A percentile compares a stretch with the other conserved stretches of the same genome.
Conservation (phyloP, 2,113 vertebrate species). For the Galemys pyrenaicus region DNA sequence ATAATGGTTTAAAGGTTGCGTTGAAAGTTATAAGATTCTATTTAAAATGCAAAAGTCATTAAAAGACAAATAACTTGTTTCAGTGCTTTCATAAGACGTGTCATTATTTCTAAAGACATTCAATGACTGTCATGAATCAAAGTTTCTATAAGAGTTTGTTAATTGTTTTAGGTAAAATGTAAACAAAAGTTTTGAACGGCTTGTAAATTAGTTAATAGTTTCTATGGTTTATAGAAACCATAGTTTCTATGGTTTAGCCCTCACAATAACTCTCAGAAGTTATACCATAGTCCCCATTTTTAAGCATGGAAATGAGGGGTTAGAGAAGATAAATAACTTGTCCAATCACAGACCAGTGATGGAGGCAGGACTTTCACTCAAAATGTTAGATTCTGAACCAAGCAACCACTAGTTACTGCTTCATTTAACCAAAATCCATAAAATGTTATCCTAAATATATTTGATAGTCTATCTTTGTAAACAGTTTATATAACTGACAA, state of each 20-base stretch:
- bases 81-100: neutral
- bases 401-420: slow-evolving; percentile 55
- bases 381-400: neutral
- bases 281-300: neutral
- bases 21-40: slow-evolving; percentile 75
- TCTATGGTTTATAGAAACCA: slow-evolving; percentile 31
- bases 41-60: slow-evolving; percentile 76
- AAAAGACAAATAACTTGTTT: slow-evolving; percentile 76
- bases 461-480: slow-evolving; percentile 55
- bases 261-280: neutral
- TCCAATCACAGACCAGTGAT: slow-evolving; percentile 17
- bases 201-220: slow-evolving; percentile 69
- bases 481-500: slow-evolving; percentile 44
- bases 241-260: neutral
- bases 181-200: slow-evolving; percentile 77
- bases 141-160: slow-evolving; percentile 72
- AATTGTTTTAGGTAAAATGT: slow-evolving; percentile 76
- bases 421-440: slow-evolving; percentile 66
- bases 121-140: neutral
- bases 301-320: neutral
- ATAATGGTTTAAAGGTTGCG: slow-evolving; percentile 74
- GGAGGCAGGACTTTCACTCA: neutral
- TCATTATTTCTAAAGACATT: slow-evolving; percentile 22
- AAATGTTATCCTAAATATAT: slow-evolving; percentile 60
- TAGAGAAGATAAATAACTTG: neutral